phyloP scores from a whole-genome alignment of 1,140 invertebrate genomes.

The Aphelenchoides fujianensis region DNA sequence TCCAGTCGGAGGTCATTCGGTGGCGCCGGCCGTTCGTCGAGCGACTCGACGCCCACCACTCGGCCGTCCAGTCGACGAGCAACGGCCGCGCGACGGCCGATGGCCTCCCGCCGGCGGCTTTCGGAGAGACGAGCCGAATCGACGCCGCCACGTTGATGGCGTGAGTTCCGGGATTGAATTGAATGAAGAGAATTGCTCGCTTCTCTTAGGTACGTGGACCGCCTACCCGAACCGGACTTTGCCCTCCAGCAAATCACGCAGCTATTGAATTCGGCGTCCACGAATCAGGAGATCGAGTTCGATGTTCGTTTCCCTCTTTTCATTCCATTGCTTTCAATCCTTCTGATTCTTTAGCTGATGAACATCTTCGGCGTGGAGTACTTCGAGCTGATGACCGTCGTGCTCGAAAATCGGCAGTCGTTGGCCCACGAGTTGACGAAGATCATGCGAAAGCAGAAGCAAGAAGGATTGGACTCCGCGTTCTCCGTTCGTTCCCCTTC shows the following conservation, averaged over 20 bases:
- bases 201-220: neutral
- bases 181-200: no score
- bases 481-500: no score
- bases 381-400: conserved; percentile 76
- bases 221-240: conserved; percentile 9
- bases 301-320: conserved; percentile 21
- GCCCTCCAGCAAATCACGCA: conserved; percentile 16
- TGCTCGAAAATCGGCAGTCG: conserved; percentile 24
- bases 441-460: neutral
- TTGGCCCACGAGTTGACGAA: conserved; percentile 15
- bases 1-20: conserved; percentile 29
- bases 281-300: conserved; percentile 26
- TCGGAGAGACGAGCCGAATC: neutral
- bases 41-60: conserved; percentile 10
- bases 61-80: no score
- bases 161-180: no score
- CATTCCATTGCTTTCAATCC: no score
- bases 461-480: no score
- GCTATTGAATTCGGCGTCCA: conserved; percentile 24
- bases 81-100: no score
- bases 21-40: conserved; percentile 29
- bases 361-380: conserved; percentile 81
- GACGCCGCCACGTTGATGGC: neutral
- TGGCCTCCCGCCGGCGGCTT: no score
- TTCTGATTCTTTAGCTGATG: conserved; percentile 72